These are phyloP conservation scores for Choristoneura fumiferana DNA, from an alignment of 1,140 invertebrate genomes.

Conservation along the genomic window DNA sequence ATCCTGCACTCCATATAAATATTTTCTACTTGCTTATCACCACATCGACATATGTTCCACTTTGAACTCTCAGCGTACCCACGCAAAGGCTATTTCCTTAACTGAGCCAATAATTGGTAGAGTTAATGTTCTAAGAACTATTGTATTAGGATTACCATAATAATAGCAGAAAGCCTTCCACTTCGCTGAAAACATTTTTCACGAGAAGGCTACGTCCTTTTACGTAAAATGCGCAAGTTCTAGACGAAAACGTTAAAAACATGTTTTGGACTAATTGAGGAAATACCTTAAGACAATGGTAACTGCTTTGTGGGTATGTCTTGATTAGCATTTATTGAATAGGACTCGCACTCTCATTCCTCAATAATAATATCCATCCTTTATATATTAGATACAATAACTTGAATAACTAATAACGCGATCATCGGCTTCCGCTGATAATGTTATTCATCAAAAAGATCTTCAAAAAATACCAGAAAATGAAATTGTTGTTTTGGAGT, in stretches of 20 bases:
- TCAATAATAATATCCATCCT: too few species aligned
- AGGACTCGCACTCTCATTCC: too few species aligned
- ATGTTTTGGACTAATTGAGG: slow-evolving; percentile 4
- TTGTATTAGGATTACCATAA: slow-evolving; percentile 3
- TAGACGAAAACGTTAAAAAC: not conserved
- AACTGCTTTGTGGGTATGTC: not conserved
- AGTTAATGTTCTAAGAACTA: not conserved
- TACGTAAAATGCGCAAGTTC: too few species aligned
- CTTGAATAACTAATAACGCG: too few species aligned
- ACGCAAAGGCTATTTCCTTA: not conserved
- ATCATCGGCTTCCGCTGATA: too few species aligned
- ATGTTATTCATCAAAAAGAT: too few species aligned
- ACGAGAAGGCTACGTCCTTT: slow-evolving; percentile 2
- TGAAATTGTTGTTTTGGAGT: too few species aligned
- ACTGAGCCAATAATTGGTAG: not conserved
- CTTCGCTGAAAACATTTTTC: not conserved
- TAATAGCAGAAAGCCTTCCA: slow-evolving; percentile 3
- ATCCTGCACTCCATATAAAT: slow-evolving; percentile 6
- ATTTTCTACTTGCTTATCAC: slow-evolving; percentile 8
- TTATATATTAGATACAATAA: too few species aligned
- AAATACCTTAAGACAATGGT: not conserved
- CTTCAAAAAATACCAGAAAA: too few species aligned
- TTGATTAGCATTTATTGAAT: too few species aligned
- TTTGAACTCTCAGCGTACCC: not conserved
- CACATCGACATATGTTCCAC: not conserved